These are phyloP conservation scores for Syngnathus typhle DNA, from an alignment of 2,113 vertebrate species.

Conservation along the genomic window DNA sequence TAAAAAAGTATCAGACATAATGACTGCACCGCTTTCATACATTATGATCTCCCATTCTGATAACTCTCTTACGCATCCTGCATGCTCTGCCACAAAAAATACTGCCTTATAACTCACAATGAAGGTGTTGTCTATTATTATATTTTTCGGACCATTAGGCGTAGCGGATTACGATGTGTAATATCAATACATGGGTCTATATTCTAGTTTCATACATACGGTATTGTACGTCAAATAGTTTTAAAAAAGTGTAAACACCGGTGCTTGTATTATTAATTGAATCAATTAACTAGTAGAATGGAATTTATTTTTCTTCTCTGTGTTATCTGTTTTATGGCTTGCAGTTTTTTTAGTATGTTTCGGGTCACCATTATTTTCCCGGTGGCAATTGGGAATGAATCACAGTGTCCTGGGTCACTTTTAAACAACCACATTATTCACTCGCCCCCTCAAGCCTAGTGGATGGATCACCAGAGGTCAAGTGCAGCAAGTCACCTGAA, in stretches of 20 bases:
- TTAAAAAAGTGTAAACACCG: no score
- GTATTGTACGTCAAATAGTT: no score
- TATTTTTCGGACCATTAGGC: background rate
- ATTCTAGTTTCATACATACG: no score
- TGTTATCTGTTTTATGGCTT: background rate
- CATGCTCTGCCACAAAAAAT: background rate
- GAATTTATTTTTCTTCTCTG: background rate
- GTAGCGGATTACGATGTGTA: no score
- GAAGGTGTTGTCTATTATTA: background rate
- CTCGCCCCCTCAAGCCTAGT: slow-evolving; percentile 22
- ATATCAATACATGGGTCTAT: no score
- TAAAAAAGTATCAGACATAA: background rate
- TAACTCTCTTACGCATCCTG: background rate
- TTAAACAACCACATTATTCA: background rate
- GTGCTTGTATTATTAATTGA: no score
- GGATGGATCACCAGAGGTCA: slow-evolving; percentile 46
- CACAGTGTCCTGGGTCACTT: slow-evolving; percentile 18
- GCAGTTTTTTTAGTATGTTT: background rate
- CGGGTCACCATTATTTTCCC: slow-evolving; percentile 13
- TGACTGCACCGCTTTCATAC: background rate
- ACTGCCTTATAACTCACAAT: background rate
- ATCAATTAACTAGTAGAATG: background rate
- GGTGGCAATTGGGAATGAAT: slow-evolving; percentile 16
- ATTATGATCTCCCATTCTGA: background rate
- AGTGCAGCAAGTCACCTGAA: slow-evolving; percentile 49